These are phyloP conservation scores for Argyrosomus japonicus DNA, from an alignment of 2,113 vertebrate species.

Conservation along the genomic window DNA sequence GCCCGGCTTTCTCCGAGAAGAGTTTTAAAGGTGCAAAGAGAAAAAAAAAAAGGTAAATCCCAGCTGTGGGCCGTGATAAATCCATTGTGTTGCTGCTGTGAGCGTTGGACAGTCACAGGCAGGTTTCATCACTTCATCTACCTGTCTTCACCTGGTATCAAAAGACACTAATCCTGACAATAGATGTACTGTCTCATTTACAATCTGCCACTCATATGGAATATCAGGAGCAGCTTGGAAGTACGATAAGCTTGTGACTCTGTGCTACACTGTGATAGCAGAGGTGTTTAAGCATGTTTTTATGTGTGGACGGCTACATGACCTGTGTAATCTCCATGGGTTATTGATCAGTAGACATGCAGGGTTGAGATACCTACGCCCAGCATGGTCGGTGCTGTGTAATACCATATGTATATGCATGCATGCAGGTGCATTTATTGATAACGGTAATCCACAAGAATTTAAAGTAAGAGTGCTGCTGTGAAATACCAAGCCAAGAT, in stretches of 20 bases:
- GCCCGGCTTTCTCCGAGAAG: conserved; percentile 38
- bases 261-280: neutral
- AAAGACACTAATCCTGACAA: conserved; percentile 56
- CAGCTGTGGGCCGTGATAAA: conserved; percentile 46
- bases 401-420: conserved; percentile 22
- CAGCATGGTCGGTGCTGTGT: neutral
- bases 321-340: conserved; percentile 12
- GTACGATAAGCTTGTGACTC: conserved; percentile 37
- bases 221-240: neutral
- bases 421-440: conserved; percentile 18
- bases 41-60: conserved; percentile 17
- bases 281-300: neutral
- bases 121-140: conserved; percentile 47
- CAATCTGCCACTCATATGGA: conserved; percentile 32
- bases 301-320: neutral
- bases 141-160: conserved; percentile 22
- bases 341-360: conserved; percentile 23
- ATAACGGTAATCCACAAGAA: conserved; percentile 51
- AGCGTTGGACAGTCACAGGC: conserved; percentile 35
- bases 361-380: neutral
- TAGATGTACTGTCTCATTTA: conserved; percentile 56
- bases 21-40: conserved; percentile 32
- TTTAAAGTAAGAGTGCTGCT: conserved; percentile 2
- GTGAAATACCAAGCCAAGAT: conserved; percentile 41
- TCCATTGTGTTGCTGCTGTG: conserved; percentile 49